These are phyloP conservation scores for Lepisosteus osseus DNA, from an alignment of 2,113 vertebrate genomes.

Conservation along the genomic window DNA sequence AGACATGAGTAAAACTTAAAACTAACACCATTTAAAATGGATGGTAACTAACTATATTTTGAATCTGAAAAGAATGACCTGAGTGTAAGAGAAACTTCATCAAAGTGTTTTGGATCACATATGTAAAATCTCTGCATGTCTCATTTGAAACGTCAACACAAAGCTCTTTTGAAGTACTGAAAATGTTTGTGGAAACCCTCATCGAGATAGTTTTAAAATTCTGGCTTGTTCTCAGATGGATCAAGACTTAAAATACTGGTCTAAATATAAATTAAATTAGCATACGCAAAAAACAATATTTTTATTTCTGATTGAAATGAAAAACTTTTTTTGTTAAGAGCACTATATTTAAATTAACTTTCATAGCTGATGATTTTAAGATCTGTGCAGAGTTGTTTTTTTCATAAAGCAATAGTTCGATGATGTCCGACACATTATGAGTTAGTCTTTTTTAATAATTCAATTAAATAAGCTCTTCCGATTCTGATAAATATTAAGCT, in stretches of 20 bases:
- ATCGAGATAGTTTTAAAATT: not conserved
- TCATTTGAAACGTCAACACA: not conserved
- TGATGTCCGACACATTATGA: slow-evolving; percentile 47
- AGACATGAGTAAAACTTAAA: not conserved
- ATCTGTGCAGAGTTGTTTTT: not conserved
- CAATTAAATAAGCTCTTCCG: slow-evolving; percentile 55
- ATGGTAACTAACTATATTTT: not conserved
- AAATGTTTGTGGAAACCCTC: not conserved
- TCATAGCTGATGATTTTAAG: slow-evolving; percentile 6
- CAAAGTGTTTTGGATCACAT: not conserved
- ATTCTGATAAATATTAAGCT: slow-evolving; percentile 47
- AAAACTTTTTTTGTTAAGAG: slow-evolving; percentile 54
- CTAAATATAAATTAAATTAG: slow-evolving; percentile 77
- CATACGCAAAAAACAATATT: slow-evolving; percentile 69
- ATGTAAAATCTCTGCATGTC: not conserved
- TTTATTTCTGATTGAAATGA: slow-evolving; percentile 35
- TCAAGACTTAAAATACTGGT: slow-evolving; percentile 69
- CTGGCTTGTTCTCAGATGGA: slow-evolving; percentile 60
- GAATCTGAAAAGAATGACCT: not conserved
- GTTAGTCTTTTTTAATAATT: slow-evolving; percentile 36
- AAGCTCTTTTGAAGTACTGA: not conserved
- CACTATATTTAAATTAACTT: not conserved
- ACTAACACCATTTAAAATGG: not conserved
- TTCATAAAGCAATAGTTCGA: slow-evolving; percentile 32
- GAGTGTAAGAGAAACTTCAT: not conserved